Conservation (phyloP, 2,113 vertebrate genomes). For the Speoplatyrhinus poulsoni region DNA sequence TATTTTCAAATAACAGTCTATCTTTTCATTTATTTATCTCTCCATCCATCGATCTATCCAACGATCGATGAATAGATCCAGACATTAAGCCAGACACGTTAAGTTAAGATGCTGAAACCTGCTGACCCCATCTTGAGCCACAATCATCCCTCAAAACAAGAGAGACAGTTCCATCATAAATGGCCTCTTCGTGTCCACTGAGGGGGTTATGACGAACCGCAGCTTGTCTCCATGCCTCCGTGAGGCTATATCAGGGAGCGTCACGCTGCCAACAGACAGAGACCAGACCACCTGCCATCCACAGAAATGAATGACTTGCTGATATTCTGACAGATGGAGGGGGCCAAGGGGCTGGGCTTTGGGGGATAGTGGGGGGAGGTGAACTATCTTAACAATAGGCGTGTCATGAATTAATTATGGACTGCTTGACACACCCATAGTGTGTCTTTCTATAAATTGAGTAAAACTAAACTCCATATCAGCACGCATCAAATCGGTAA, state of each 20-base stretch:
- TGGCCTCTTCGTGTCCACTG: slow-evolving; percentile 17
- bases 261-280: slow-evolving; percentile 22
- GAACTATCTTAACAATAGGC: no score
- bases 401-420: neutral
- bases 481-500: no score
- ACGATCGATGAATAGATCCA: slow-evolving; percentile 14
- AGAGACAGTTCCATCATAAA: slow-evolving; percentile 26
- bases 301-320: slow-evolving; percentile 18
- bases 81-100: neutral
- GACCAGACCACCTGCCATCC: slow-evolving; percentile 19
- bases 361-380: neutral
- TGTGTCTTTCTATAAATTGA: neutral
- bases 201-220: slow-evolving; percentile 39
- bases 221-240: slow-evolving; percentile 26
- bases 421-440: neutral
- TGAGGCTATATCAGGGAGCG: slow-evolving; percentile 40
- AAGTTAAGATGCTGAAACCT: neutral
- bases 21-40: neutral
- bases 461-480: no score
- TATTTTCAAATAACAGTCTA: neutral
- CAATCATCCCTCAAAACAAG: neutral
- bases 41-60: neutral
- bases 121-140: slow-evolving; percentile 19
- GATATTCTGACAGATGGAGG: slow-evolving; percentile 21
- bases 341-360: neutral